These are phyloP conservation scores for Ranitomeya variabilis DNA, from an alignment of 2,113 vertebrate species.

Conservation along the genomic window DNA sequence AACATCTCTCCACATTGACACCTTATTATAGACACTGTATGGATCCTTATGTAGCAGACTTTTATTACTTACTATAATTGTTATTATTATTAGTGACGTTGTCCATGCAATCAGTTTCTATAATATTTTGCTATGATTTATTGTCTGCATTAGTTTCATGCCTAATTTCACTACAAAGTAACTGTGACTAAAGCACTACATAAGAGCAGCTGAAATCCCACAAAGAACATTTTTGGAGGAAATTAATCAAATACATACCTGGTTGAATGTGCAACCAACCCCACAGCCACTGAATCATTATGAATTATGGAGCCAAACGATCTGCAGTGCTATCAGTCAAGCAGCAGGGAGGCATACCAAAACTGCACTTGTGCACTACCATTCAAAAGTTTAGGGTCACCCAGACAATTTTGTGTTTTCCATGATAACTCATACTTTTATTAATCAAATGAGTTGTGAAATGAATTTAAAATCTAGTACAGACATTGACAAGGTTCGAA, in stretches of 20 bases:
- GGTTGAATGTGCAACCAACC: background rate
- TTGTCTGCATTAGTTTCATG: background rate
- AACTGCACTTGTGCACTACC: no score
- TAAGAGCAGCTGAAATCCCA: background rate
- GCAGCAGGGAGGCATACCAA: slow-evolving; percentile 5
- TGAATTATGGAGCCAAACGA: background rate
- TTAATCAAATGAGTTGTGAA: no score
- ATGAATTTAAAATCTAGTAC: no score
- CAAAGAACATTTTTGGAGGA: background rate
- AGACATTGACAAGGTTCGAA: no score
- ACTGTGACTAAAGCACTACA: background rate
- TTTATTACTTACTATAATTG: no score
- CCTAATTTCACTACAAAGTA: background rate
- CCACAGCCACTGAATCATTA: no score
- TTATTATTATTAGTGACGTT: background rate
- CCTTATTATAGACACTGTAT: no score
- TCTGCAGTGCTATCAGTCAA: background rate
- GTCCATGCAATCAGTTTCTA: background rate
- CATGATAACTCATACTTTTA: no score
- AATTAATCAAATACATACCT: background rate
- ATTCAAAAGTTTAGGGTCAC: no score
- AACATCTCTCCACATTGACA: no score
- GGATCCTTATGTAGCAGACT: no score
- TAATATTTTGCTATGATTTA: background rate
- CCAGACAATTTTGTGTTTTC: no score